Conservation (phyloP, 2,113 vertebrate genomes). For the Bostrychus sinensis region DNA sequence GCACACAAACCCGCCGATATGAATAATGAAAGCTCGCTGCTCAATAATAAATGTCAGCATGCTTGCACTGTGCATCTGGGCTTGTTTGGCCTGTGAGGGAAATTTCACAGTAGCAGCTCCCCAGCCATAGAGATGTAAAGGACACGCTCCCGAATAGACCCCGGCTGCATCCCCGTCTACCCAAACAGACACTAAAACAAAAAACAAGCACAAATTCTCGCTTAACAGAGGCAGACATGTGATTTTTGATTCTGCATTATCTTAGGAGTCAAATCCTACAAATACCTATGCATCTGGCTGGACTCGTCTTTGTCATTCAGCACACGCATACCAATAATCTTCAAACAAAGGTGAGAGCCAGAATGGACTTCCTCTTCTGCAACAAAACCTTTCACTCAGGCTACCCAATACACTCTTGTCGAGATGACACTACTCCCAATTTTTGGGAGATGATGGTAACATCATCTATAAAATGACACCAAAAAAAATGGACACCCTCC, state of each 20-base stretch:
- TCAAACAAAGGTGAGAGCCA: no score
- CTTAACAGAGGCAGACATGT: background rate
- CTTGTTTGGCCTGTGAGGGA: constrained; percentile 61
- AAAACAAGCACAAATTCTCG: background rate
- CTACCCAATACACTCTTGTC: no score
- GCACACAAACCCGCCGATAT: constrained; percentile 61
- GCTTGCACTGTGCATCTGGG: constrained; percentile 51
- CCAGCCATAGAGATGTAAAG: constrained; percentile 40
- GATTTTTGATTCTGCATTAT: background rate
- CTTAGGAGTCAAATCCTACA: no score
- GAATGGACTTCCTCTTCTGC: no score
- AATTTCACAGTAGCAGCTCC: constrained; percentile 58
- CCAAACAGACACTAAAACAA: background rate
- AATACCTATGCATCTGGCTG: no score
- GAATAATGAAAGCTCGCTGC: constrained; percentile 71
- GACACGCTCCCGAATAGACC: constrained; percentile 36
- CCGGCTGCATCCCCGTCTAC: constrained; percentile 22
- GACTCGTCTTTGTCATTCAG: no score
- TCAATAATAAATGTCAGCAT: constrained; percentile 73
- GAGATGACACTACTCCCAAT: no score
- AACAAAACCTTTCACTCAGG: no score
- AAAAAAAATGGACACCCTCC: no score
- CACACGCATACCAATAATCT: no score
- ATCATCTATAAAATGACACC: no score
- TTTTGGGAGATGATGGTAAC: no score